Conservation (phyloP, 2,888 invertebrate species). For the Troides helena region DNA sequence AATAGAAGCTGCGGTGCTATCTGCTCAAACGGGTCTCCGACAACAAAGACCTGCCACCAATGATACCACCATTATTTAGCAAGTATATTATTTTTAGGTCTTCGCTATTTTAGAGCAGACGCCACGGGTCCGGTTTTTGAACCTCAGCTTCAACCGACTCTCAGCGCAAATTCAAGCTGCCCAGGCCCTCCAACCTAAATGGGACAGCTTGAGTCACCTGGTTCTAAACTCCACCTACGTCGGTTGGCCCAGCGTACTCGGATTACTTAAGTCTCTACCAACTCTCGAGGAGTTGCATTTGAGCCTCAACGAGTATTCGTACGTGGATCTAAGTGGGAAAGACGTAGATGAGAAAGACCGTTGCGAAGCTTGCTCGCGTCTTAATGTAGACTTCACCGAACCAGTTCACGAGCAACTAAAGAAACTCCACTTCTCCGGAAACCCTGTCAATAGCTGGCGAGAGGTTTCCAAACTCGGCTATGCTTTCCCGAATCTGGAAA, state of each 20-base stretch:
- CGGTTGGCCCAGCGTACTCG: slow-evolving; percentile 90
- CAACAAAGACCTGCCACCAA: too few relatives aligned
- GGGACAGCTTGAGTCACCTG: slow-evolving; percentile 85
- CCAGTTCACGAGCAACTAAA: slow-evolving; percentile 84
- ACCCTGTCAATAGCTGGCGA: slow-evolving; percentile 90
- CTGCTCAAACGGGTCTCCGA: too few relatives aligned
- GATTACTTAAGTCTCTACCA: slow-evolving; percentile 87
- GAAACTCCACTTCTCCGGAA: slow-evolving; percentile 92
- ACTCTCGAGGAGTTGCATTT: slow-evolving; percentile 94
- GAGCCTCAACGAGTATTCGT: slow-evolving; percentile 92
- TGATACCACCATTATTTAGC: not conserved
- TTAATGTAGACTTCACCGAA: slow-evolving; percentile 55
- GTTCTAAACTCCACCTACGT: slow-evolving; percentile 93
- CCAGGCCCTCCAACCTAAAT: slow-evolving; percentile 67
- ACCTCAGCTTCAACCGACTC: slow-evolving; percentile 93
- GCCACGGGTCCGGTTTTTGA: slow-evolving; percentile 94
- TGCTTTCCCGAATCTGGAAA: slow-evolving; percentile 92
- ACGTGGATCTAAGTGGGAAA: slow-evolving; percentile 83
- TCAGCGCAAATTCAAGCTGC: slow-evolving; percentile 84
- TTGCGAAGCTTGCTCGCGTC: slow-evolving; percentile 67
- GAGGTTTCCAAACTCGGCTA: slow-evolving; percentile 91
- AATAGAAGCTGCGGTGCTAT: too few relatives aligned
- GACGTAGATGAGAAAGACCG: slow-evolving; percentile 61
- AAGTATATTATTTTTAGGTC: slow-evolving; percentile 76
- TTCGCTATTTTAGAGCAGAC: slow-evolving; percentile 92